These are phyloP conservation scores for Phengaris arion DNA, from an alignment of 2,888 invertebrate species.

Conservation along the genomic window DNA sequence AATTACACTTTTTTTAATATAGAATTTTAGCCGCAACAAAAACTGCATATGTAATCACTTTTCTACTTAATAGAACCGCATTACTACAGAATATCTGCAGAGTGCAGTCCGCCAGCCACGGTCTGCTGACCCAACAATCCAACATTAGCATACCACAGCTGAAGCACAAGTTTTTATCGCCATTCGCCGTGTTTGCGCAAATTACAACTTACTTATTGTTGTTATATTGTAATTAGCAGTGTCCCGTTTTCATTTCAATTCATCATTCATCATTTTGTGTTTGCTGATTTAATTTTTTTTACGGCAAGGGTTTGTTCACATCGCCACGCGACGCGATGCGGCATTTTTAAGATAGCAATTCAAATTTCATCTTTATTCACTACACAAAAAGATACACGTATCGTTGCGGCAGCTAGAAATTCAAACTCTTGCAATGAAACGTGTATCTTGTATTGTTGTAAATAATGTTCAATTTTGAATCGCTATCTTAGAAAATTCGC, in stretches of 20 bases:
- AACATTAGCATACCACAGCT: conserved; percentile 1
- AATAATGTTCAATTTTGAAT: too few relatives aligned
- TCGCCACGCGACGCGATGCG: background rate
- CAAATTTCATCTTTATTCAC: too few relatives aligned
- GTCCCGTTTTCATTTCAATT: background rate
- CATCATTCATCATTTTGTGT: background rate
- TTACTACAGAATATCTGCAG: background rate
- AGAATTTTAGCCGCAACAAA: too few relatives aligned
- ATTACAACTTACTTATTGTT: conserved; percentile 15
- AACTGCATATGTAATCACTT: background rate
- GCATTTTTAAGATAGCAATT: background rate
- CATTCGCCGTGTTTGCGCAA: background rate
- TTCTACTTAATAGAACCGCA: background rate
- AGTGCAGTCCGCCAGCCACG: background rate
- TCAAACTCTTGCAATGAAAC: too few relatives aligned
- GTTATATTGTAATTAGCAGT: conserved; percentile 10
- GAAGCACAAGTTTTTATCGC: background rate
- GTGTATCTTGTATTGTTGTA: too few relatives aligned
- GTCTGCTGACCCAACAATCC: background rate
- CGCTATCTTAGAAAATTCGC: background rate
- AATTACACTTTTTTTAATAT: too few relatives aligned
- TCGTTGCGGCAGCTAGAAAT: too few relatives aligned
- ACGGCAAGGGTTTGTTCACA: background rate
- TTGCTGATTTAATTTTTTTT: background rate
- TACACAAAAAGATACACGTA: too few relatives aligned